Evolutionary conservation across 2,888 invertebrate genomes (phyloP).

Genomic region (Melolontha melolontha): DNA sequence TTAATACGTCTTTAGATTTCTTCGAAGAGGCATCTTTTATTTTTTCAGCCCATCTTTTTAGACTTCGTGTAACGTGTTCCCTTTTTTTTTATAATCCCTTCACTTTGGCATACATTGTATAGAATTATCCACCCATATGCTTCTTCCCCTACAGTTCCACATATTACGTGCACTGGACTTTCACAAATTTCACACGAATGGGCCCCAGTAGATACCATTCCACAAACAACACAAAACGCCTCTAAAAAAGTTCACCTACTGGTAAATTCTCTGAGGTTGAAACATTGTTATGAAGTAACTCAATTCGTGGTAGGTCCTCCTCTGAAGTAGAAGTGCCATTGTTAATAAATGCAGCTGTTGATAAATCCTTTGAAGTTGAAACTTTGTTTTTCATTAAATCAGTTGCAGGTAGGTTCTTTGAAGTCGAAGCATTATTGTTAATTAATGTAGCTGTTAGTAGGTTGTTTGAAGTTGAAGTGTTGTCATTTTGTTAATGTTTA

Average conservation of each 20-base stretch:
- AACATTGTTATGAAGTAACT: too few relatives aligned
- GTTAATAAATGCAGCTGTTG: background rate
- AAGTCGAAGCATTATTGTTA: too few relatives aligned
- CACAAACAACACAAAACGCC: conserved; percentile 37
- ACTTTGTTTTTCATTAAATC: background rate
- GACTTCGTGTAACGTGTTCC: conserved; percentile 1
- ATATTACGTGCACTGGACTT: conserved; percentile 45
- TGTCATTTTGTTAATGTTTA: conserved; percentile 28
- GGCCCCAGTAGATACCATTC: conserved; percentile 45
- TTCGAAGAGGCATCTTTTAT: conserved; percentile 37
- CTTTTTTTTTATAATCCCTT: conserved; percentile 10
- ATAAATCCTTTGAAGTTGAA: too few relatives aligned
- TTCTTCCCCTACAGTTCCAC: conserved; percentile 43
- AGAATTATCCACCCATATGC: conserved; percentile 33
- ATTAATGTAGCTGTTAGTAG: too few relatives aligned
- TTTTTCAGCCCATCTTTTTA: conserved; percentile 31
- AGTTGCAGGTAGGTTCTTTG: too few relatives aligned
- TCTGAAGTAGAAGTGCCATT: background rate
- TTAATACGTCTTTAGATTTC: conserved; percentile 42
- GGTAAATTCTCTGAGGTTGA: too few relatives aligned
- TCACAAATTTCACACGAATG: conserved; percentile 47
- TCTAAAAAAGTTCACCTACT: background rate
- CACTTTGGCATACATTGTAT: conserved; percentile 28
- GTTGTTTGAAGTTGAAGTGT: too few relatives aligned
- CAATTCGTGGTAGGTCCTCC: background rate